Percentiles rank a stretch among this genome's conserved stretches.
Evolutionary conservation across 2,113 vertebrate genomes (phyloP).

Genomic region (Diadophis punctatus): DNA sequence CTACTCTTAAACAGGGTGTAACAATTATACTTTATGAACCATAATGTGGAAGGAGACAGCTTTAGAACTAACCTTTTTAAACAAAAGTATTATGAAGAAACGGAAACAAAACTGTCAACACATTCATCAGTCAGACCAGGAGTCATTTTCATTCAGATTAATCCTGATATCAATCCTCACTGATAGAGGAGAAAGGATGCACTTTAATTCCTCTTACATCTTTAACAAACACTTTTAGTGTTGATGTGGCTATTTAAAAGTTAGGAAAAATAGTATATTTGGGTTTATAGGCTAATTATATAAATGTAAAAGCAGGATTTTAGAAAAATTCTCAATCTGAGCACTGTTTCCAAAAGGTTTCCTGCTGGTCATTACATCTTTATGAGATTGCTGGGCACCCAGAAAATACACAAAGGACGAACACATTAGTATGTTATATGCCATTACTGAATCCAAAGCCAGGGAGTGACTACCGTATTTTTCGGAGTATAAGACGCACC

Average conservation of each 20-base stretch:
- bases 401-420: neutral
- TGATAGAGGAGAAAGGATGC: neutral
- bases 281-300: neutral
- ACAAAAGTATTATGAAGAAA: neutral
- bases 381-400: neutral
- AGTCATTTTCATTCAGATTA: neutral
- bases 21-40: neutral
- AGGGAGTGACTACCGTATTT: too few species aligned
- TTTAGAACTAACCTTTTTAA: neutral
- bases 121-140: neutral
- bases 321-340: neutral
- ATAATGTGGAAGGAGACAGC: neutral
- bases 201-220: neutral
- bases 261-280: neutral
- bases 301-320: neutral
- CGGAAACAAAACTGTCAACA: neutral
- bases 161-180: neutral
- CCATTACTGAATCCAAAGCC: neutral
- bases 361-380: too few species aligned
- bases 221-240: neutral
- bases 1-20: neutral
- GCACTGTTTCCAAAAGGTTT: too few species aligned
- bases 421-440: neutral
- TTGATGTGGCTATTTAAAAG: neutral
- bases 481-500: too few species aligned